phyloP scores from a whole-genome alignment of 2,797 vertebrate genomes.

The Austrolebias charrua region DNA sequence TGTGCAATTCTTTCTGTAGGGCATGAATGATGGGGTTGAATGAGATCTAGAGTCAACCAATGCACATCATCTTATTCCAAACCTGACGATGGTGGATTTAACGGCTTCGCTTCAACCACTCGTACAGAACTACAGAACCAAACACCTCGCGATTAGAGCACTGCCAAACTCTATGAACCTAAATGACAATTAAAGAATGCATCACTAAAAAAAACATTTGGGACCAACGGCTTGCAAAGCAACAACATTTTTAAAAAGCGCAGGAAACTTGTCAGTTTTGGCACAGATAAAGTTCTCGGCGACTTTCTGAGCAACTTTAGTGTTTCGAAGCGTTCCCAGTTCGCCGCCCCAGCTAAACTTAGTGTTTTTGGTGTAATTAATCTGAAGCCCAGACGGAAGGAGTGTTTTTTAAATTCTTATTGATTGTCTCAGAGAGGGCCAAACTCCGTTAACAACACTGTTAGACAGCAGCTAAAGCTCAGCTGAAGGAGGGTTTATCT shows the following conservation, averaged over 20 bases:
- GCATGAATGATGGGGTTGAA: too few species aligned
- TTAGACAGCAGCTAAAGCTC: slow-evolving; percentile 12
- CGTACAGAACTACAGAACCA: not conserved
- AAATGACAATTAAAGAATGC: not conserved
- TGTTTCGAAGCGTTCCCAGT: slow-evolving; percentile 1
- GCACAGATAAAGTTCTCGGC: slow-evolving; percentile 35
- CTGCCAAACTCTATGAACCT: not conserved
- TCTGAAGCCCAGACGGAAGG: not conserved
- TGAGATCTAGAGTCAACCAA: too few species aligned
- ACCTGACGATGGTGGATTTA: too few species aligned
- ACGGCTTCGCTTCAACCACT: too few species aligned
- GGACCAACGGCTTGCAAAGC: not conserved
- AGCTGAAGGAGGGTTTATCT: not conserved
- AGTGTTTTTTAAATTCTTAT: not conserved
- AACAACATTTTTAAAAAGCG: not conserved
- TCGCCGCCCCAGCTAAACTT: slow-evolving; percentile 1
- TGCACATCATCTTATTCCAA: not conserved
- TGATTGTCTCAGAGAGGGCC: slow-evolving; percentile 48
- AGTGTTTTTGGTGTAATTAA: slow-evolving; percentile 19
- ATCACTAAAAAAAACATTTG: too few species aligned
- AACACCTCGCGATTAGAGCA: slow-evolving; percentile 9
- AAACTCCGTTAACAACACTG: slow-evolving; percentile 5
- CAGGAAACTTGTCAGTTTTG: slow-evolving; percentile 16
- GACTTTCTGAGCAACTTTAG: slow-evolving; percentile 16
- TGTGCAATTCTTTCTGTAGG: not conserved